These are phyloP conservation scores for Anguilla megastoma DNA, from an alignment of 2,797 vertebrate genomes.

Conservation along the genomic window DNA sequence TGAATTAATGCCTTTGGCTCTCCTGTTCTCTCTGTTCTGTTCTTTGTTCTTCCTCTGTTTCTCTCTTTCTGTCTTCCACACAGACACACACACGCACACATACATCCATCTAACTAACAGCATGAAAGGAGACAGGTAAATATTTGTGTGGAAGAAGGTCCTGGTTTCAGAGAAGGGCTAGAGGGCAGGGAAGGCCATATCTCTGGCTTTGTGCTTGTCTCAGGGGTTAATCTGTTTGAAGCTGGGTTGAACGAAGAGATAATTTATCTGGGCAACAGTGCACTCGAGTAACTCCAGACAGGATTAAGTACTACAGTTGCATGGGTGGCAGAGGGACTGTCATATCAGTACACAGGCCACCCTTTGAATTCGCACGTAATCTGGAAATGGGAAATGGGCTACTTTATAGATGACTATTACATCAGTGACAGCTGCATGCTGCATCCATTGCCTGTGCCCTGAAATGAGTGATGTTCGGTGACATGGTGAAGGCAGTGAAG, in stretches of 20 bases:
- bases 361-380: neutral
- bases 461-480: neutral
- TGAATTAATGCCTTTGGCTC: neutral
- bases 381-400: neutral
- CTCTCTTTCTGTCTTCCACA: no score
- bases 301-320: neutral
- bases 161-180: constrained; percentile 39
- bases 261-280: constrained; percentile 36
- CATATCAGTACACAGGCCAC: constrained; percentile 18
- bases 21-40: neutral
- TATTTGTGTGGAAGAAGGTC: constrained; percentile 16
- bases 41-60: neutral
- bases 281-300: constrained; percentile 34
- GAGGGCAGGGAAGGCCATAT: constrained; percentile 47
- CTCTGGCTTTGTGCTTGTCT: constrained; percentile 60
- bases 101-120: neutral
- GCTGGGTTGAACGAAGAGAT: constrained; percentile 30
- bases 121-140: constrained; percentile 13
- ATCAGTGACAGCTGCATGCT: neutral
- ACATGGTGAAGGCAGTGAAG: no score
- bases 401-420: neutral
- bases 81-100: neutral
- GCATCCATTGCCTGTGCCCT: neutral
- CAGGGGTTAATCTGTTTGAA: constrained; percentile 44
- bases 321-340: neutral